These are phyloP conservation scores for Eurystomus gularis DNA, from an alignment of 2,113 vertebrate species.

Conservation along the genomic window DNA sequence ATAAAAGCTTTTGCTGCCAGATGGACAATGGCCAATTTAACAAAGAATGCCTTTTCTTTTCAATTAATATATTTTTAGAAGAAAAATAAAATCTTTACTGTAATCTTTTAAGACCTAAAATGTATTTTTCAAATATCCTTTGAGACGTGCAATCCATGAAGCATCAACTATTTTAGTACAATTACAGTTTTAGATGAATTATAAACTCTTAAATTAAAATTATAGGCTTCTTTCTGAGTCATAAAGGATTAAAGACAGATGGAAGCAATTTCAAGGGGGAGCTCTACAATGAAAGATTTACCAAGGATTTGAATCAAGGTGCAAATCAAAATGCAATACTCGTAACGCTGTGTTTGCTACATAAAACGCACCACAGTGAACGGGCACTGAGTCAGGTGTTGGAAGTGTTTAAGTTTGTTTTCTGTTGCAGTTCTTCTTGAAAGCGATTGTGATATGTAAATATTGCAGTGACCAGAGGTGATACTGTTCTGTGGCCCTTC, in stretches of 20 bases:
- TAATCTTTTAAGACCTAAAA: background rate
- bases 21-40: background rate
- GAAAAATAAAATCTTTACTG: background rate
- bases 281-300: background rate
- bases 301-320: slow-evolving; percentile 19
- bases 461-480: background rate
- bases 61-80: background rate
- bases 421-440: background rate
- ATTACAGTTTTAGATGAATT: slow-evolving; percentile 41
- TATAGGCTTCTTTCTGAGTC: background rate
- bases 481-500: background rate
- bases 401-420: background rate
- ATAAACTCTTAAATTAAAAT: slow-evolving; percentile 50
- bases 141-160: background rate
- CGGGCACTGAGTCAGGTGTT: background rate
- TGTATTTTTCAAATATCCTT: background rate
- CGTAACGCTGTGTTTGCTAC: background rate
- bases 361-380: background rate
- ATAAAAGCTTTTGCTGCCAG: background rate
- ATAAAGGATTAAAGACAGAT: slow-evolving; percentile 40
- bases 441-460: background rate
- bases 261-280: slow-evolving; percentile 29
- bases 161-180: background rate
- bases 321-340: background rate
- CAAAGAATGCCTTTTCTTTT: background rate